A percentile compares a stretch with the other conserved stretches of the same genome.
These are phyloP conservation scores for Gallinago stenura DNA, from an alignment of 2,797 vertebrate species.

Conservation along the genomic window DNA sequence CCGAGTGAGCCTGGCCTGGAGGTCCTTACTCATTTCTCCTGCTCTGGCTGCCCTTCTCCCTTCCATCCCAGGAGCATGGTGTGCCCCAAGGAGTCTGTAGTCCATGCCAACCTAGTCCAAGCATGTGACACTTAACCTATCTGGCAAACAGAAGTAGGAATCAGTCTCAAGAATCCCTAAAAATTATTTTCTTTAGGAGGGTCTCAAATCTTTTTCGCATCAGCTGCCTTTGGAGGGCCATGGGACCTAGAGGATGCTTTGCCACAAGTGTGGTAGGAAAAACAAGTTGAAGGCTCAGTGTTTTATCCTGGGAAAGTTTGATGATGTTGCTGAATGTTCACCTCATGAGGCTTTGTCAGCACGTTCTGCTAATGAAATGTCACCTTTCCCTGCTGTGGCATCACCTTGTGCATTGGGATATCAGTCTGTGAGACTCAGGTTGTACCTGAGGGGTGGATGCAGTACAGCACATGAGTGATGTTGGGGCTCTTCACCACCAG, in stretches of 20 bases:
- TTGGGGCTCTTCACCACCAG: not conserved
- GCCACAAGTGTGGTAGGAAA: not conserved
- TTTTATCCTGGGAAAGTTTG: not conserved
- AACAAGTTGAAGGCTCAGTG: not conserved
- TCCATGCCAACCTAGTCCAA: not conserved
- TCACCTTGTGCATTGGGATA: not conserved
- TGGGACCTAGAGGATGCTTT: not conserved
- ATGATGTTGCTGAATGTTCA: conserved; percentile 28
- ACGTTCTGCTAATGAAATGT: conserved; percentile 48
- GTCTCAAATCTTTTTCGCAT: not conserved
- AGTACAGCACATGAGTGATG: not conserved
- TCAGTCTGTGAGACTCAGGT: not conserved
- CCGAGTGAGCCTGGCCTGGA: not conserved
- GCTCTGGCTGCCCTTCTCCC: not conserved
- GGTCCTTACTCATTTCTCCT: not conserved
- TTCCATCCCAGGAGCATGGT: not conserved
- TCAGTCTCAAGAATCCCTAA: not conserved
- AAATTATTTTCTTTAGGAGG: not conserved
- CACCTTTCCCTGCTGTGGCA: not conserved
- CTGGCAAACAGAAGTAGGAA: not conserved
- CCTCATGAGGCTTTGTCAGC: conserved; percentile 36
- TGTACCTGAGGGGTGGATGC: not conserved
- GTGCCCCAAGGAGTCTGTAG: not conserved
- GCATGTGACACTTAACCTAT: not conserved
- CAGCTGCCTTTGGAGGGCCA: not conserved